Evolutionary conservation across 1,140 invertebrate genomes (phyloP), one percentile per base, ranked within the genome.

Genomic region (Babylonia areolata): DNA sequence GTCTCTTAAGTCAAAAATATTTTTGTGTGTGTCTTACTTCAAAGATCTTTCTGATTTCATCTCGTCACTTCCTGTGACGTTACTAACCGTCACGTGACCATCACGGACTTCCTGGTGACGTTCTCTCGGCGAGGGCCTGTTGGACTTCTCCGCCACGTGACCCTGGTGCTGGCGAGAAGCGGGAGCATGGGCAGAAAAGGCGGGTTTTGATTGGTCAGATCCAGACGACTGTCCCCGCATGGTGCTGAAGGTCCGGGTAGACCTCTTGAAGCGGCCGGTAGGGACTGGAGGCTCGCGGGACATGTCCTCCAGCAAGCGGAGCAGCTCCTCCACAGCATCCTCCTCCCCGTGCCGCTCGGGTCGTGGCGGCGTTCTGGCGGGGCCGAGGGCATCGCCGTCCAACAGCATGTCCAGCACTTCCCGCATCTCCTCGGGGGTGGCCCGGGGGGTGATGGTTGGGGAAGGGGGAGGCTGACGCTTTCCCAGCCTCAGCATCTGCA

Each of bases 401-500:
- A 87, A 33, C 35, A 87, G 46, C 15, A 40, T 51, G 20, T 81
- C 39, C 77, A 91, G 46, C 51, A 88, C 80, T 35, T 69, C 69
- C 17, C 33, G 15, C 51, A 82, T 58, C n/a, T 82, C 12, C 23
- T 80, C 81, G 35, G 37, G 87, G 40, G 31, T 82, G 77, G 58
- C 77, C 82, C 31, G 80, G 37, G 54, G 51, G 20, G 31, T 3
- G 64, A n/a, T 12, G 9, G 51, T 35, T 31, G 81, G 81, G 20
- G 51, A 33, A 35, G 81, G 80, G 3, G 37, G 80, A 51, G 87
- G 81, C 40, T 84, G 58, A 23, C 88, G 84, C 58, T 90, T 90
- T 20, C 89, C 89, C 40, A 90, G 64, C 39, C 91, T 80, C 23
- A 92, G 85, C 91, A 92, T 92, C 83, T 92, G 91, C 35, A 92